phyloP scores from a whole-genome alignment of 1,140 invertebrate genomes.

The Bombus confusus region DNA sequence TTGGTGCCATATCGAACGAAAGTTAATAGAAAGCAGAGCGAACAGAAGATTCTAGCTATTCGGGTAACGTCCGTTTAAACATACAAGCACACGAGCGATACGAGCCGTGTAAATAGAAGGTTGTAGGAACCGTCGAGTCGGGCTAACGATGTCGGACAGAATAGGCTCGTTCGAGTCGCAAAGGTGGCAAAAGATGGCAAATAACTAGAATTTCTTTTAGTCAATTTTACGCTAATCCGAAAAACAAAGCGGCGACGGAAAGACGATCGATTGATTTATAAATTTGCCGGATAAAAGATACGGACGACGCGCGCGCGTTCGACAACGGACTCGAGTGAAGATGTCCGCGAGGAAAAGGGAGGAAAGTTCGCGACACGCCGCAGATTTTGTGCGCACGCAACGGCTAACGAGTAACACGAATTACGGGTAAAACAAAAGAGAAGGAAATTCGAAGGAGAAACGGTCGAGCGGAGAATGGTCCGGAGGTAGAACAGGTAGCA shows the following conservation, averaged over 20 bases:
- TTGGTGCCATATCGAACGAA: neutral
- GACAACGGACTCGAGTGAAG: neutral
- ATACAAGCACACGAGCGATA: too few relatives aligned
- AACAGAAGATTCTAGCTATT: neutral
- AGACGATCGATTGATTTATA: constrained; percentile 20
- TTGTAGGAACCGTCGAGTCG: neutral
- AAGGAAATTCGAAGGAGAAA: constrained; percentile 21
- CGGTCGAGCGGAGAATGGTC: constrained; percentile 12
- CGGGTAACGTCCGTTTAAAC: neutral
- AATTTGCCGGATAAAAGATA: neutral
- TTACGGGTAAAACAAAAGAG: constrained; percentile 17
- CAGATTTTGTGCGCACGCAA: constrained; percentile 28
- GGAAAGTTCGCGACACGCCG: neutral
- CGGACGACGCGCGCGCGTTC: neutral
- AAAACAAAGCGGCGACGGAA: neutral
- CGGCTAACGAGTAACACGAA: constrained; percentile 11
- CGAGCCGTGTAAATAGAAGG: neutral
- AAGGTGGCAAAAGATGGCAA: neutral
- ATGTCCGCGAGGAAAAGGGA: neutral
- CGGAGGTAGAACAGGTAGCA: neutral
- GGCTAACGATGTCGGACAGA: neutral
- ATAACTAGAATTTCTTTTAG: neutral
- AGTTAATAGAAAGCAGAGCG: neutral
- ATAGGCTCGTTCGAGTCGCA: neutral
- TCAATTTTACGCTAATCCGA: neutral